These are phyloP conservation scores for Volucella zonaria DNA, from an alignment of 2,888 invertebrate genomes.

Conservation along the genomic window DNA sequence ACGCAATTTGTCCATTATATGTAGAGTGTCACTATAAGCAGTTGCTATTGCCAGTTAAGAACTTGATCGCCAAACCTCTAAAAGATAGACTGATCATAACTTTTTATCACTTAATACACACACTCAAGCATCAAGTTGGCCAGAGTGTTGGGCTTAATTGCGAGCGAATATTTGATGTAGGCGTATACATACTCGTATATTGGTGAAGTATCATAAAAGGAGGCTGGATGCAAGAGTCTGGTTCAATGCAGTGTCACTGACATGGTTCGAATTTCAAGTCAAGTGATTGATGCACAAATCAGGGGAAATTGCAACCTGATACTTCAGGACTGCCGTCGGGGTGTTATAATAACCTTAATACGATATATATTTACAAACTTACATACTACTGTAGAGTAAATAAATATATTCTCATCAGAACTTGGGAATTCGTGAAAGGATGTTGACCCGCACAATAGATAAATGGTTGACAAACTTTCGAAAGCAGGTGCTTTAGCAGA, in stretches of 20 bases:
- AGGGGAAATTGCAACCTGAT: slow-evolving; percentile 57
- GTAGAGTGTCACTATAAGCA: slow-evolving; percentile 52
- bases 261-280: slow-evolving; percentile 70
- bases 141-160: too few relatives aligned
- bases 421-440: too few relatives aligned
- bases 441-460: too few relatives aligned
- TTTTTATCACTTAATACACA: slow-evolving; percentile 29
- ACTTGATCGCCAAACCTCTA: slow-evolving; percentile 62
- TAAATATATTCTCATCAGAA: too few relatives aligned
- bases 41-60: slow-evolving; percentile 48
- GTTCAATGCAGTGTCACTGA: slow-evolving; percentile 64
- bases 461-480: too few relatives aligned
- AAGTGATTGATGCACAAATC: slow-evolving; percentile 53
- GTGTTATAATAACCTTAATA: slow-evolving; percentile 21
- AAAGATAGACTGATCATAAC: slow-evolving; percentile 42
- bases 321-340: slow-evolving; percentile 44
- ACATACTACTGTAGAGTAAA: too few relatives aligned
- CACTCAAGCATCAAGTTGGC: neutral
- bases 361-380: too few relatives aligned
- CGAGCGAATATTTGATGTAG: slow-evolving; percentile 2
- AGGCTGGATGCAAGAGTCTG: slow-evolving; percentile 21
- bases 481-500: too few relatives aligned
- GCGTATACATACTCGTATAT: neutral
- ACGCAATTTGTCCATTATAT: slow-evolving; percentile 70
- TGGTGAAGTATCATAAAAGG: slow-evolving; percentile 17